phyloP scores from a whole-genome alignment of 2,888 invertebrate species.

The Pemphredon lugubris region DNA sequence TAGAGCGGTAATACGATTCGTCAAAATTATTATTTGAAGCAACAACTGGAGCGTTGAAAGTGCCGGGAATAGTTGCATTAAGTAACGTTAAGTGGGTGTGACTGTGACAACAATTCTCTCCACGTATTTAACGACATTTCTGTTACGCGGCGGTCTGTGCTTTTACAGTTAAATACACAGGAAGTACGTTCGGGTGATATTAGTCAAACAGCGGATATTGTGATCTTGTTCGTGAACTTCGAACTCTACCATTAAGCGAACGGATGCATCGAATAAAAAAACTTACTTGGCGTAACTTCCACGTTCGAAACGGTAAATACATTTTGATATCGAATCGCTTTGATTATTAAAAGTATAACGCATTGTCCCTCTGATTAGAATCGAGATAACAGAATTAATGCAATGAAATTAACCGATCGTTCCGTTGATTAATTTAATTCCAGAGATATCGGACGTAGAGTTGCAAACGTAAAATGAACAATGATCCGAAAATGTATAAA shows the following conservation, averaged over 20 bases:
- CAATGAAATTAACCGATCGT: too few species aligned
- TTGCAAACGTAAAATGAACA: too few species aligned
- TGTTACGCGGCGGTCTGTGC: constrained; percentile 7
- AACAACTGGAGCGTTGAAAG: not conserved
- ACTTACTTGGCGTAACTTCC: too few species aligned
- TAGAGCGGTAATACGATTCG: not conserved
- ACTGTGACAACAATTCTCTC: not conserved
- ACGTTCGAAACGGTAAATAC: too few species aligned
- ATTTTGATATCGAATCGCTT: too few species aligned
- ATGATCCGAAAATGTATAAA: too few species aligned
- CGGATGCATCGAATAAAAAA: too few species aligned
- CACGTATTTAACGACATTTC: constrained; percentile 1
- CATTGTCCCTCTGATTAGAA: too few species aligned
- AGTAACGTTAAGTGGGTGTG: not conserved
- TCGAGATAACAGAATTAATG: too few species aligned
- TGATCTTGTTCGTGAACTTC: constrained; percentile 9
- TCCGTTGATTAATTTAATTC: too few species aligned
- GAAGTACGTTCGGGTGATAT: constrained; percentile 2
- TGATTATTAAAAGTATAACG: too few species aligned
- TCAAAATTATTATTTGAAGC: not conserved
- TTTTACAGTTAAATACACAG: not conserved
- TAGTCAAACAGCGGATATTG: constrained; percentile 29
- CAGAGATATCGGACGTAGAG: too few species aligned
- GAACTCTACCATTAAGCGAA: not conserved
- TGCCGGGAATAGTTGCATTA: not conserved